Percentiles rank a stretch among this genome's conserved stretches.
Evolutionary conservation across 2,888 invertebrate genomes (phyloP).

Genomic region (Ophion costatus): DNA sequence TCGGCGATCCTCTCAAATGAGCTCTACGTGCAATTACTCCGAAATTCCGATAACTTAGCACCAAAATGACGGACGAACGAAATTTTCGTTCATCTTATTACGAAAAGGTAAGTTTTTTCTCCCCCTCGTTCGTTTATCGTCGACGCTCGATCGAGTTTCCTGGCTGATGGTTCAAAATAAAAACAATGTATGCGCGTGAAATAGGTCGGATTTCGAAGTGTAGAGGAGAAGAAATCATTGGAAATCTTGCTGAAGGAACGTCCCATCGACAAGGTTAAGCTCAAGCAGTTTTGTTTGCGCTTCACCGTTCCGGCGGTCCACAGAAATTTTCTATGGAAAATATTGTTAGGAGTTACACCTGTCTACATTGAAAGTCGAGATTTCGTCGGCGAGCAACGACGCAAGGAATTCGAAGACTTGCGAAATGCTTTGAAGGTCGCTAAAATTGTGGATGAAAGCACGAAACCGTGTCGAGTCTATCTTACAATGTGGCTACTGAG

Average conservation of each 20-base stretch:
- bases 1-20: conserved; percentile 14
- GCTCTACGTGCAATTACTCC: conserved; percentile 25
- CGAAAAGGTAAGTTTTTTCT: conserved; percentile 85
- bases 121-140: not conserved
- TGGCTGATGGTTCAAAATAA: not conserved
- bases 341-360: conserved; percentile 92
- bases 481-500: conserved; percentile 93
- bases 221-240: conserved; percentile 95
- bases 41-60: conserved; percentile 36
- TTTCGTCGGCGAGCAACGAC: conserved; percentile 90
- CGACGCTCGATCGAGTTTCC: too few species aligned
- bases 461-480: conserved; percentile 88
- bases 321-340: conserved; percentile 93
- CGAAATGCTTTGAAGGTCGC: conserved; percentile 89
- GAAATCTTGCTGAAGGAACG: conserved; percentile 95
- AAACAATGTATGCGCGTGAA: not conserved
- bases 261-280: conserved; percentile 90
- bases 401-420: conserved; percentile 90
- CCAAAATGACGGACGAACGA: conserved; percentile 87
- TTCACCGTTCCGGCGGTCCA: conserved; percentile 93
- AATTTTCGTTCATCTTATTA: conserved; percentile 93
- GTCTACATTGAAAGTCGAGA: conserved; percentile 90
- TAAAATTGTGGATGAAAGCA: conserved; percentile 87
- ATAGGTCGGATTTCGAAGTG: conserved; percentile 92
- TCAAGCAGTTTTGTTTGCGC: conserved; percentile 93